Evolutionary conservation across 2,888 invertebrate species (phyloP).

Genomic region (Thymelicus acteon): DNA sequence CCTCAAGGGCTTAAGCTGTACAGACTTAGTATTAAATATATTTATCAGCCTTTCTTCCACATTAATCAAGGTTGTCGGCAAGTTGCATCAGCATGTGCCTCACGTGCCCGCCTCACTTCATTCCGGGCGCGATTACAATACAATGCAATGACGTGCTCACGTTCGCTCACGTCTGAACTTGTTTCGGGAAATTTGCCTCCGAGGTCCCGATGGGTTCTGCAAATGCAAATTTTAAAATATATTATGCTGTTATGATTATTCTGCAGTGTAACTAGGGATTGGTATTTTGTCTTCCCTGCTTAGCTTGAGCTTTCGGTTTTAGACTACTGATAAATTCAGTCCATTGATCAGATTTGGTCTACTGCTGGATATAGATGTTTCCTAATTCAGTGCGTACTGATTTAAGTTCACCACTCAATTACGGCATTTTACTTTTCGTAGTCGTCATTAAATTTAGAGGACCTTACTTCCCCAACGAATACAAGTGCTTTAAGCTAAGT

Average conservation of each 20-base stretch:
- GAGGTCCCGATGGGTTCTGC: neutral
- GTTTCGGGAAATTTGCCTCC: constrained; percentile 31
- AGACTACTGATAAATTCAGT: neutral
- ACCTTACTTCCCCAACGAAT: no score
- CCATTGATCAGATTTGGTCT: no score
- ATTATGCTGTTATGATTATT: neutral
- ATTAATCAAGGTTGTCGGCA: constrained; percentile 16
- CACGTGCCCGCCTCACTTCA: constrained; percentile 27
- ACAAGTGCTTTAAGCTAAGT: no score
- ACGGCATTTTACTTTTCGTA: no score
- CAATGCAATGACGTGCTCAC: constrained; percentile 30
- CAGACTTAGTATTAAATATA: neutral
- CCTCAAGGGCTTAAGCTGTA: neutral
- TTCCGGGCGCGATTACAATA: constrained; percentile 29
- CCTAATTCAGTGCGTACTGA: no score
- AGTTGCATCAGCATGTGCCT: constrained; percentile 13
- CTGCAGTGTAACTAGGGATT: no score
- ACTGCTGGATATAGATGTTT: no score
- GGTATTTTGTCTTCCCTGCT: no score
- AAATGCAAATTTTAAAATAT: constrained; percentile 2
- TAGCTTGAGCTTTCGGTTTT: neutral
- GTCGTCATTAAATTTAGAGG: no score
- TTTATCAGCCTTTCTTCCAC: neutral
- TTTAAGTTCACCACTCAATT: no score
- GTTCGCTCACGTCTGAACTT: constrained; percentile 31